These are phyloP conservation scores for Cirrhinus mrigala DNA, from an alignment of 2,797 vertebrate species.

Conservation along the genomic window DNA sequence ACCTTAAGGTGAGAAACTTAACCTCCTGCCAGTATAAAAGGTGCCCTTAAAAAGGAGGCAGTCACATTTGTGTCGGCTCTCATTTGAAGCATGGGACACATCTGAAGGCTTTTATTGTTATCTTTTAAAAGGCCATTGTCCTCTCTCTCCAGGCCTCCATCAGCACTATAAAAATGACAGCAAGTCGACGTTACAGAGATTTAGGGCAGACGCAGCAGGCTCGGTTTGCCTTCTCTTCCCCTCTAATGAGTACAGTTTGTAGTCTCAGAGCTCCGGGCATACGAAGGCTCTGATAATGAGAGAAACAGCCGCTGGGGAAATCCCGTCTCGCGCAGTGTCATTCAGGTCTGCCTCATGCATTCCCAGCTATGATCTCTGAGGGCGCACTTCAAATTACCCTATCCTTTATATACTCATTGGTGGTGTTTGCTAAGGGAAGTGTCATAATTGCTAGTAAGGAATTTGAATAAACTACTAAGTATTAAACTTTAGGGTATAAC, in stretches of 20 bases:
- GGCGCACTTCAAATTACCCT: not conserved
- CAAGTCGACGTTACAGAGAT: conserved; percentile 57
- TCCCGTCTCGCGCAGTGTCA: conserved; percentile 35
- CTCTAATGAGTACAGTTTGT: conserved; percentile 55
- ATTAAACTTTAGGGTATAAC: not conserved
- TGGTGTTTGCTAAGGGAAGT: not conserved
- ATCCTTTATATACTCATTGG: conserved; percentile 1
- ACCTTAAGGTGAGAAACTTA: conserved; percentile 27
- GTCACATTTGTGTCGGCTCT: conserved; percentile 38
- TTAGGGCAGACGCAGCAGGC: conserved; percentile 38
- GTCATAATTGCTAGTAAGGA: not conserved
- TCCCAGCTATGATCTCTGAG: conserved; percentile 21
- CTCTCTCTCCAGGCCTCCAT: conserved; percentile 50
- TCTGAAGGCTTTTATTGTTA: conserved; percentile 58
- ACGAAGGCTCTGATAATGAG: conserved; percentile 48
- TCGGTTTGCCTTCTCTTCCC: conserved; percentile 36
- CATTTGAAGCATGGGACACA: conserved; percentile 49
- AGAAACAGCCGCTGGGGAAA: conserved; percentile 34
- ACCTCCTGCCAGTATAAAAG: conserved; percentile 38
- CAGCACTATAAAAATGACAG: conserved; percentile 46
- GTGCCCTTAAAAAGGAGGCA: conserved; percentile 25
- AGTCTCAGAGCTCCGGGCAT: conserved; percentile 41
- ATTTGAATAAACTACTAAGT: not conserved
- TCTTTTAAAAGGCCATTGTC: conserved; percentile 58
- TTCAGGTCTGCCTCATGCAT: conserved; percentile 1